Evolutionary conservation across 1,140 invertebrate species (phyloP), one percentile per base, ranked within the genome.

Genomic region (Drosophila grimshawi): DNA sequence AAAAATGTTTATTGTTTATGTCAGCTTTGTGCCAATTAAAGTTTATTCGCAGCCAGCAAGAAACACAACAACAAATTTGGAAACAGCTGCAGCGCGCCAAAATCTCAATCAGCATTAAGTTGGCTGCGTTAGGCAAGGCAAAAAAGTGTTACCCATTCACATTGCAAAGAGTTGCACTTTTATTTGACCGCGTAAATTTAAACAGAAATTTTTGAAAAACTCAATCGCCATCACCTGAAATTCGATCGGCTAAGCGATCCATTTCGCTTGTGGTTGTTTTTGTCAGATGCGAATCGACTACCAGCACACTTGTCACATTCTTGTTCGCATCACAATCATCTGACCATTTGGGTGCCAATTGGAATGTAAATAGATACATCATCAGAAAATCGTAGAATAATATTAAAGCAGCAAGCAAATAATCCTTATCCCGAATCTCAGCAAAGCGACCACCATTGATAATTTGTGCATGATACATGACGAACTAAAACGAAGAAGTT

Each of bases 391-490:
- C 82, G 6, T 61, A 55, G 46, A 80, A 86, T n/a, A 86, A 53
- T 29, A 86, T 67, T 1, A 86, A 8, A 4, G 79, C 68, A 7
- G 46, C 82, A 46, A 86, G 37, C 5, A 77, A 67, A 43, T 65
- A 82, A 51, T 86, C 82, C 0, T 57, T 32, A 2, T 74, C 46
- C 5, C 82, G 82, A 52, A 86, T 86, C 55, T 86, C 82, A 8
- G 82, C 82, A 45, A 82, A 86, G 2, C 76, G 66, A 2, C 79
- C 76, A 2, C 82, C 82, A 19, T 86, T 86, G 0, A 86, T 82
- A 48, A 86, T 86, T 46, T 86, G 82, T 0, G 79, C 82, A 48
- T 86, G 82, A 8, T 86, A 86, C 82, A 86, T 86, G 7, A 86
- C 30, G 19, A 86, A 86, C 82, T 86, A 53, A 7, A 39, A 45